Conservation (phyloP, 1,140 invertebrate genomes). For the Dendroctonus valens region DNA sequence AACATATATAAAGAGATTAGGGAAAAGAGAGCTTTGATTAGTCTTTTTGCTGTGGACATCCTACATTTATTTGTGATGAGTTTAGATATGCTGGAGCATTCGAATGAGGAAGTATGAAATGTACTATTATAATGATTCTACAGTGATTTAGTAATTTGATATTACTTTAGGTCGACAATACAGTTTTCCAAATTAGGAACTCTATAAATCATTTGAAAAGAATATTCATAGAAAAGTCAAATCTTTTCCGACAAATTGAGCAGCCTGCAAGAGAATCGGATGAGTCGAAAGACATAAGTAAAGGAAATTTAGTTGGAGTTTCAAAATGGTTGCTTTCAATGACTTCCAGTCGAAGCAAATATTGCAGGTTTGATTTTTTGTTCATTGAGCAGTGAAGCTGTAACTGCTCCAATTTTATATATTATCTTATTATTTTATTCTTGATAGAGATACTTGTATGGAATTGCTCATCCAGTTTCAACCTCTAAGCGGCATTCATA, state of each 20-base stretch:
- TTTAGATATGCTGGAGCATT: conserved; percentile 15
- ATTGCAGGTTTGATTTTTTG: conserved; percentile 51
- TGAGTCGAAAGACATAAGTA: conserved; percentile 49
- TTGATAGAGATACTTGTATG: conserved; percentile 23
- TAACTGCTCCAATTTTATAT: not conserved
- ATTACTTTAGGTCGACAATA: conserved; percentile 13
- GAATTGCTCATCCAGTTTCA: conserved; percentile 22
- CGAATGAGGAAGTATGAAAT: conserved; percentile 23
- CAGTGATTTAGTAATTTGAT: not conserved
- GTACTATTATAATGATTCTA: not conserved
- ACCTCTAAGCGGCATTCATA: conserved; percentile 6
- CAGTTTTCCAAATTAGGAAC: conserved; percentile 53
- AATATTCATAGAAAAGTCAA: conserved; percentile 57
- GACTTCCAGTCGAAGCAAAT: conserved; percentile 52
- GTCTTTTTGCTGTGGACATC: conserved; percentile 64
- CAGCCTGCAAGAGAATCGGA: conserved; percentile 47
- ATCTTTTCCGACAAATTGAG: conserved; percentile 53
- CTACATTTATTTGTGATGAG: conserved; percentile 59
- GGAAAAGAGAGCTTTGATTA: conserved; percentile 58
- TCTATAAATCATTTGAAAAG: conserved; percentile 57
- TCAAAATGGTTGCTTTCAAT: conserved; percentile 60
- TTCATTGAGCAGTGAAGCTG: conserved; percentile 47
- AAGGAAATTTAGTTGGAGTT: conserved; percentile 53
- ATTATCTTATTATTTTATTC: conserved; percentile 12
- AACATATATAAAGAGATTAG: conserved; percentile 63